Percentiles rank a stretch among this genome's conserved stretches.
Evolutionary conservation across 2,888 invertebrate genomes (phyloP).

Genomic region (Polylopha cassiicola): DNA sequence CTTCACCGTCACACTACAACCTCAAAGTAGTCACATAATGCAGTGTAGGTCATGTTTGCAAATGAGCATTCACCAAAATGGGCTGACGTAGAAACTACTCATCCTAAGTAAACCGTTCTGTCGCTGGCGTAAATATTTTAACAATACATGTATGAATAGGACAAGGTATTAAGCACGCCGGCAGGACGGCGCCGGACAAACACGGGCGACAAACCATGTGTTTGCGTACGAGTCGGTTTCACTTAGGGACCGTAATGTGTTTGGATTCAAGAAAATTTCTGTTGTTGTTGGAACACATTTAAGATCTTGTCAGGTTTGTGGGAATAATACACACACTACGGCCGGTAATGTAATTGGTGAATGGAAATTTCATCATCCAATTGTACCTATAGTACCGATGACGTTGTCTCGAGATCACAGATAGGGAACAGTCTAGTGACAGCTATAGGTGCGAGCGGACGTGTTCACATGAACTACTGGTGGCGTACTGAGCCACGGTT

Average conservation of each 20-base stretch:
- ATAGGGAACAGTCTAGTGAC: no score
- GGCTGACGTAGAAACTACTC: conserved; percentile 51
- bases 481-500: no score
- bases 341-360: no score
- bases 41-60: conserved; percentile 29
- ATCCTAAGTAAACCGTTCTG: conserved; percentile 51
- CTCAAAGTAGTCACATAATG: conserved; percentile 12
- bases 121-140: conserved; percentile 50
- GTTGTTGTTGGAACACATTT: no score
- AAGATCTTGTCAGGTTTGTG: no score
- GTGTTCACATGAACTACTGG: no score
- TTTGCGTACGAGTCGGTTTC: conserved; percentile 13
- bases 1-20: conserved; percentile 1
- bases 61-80: conserved; percentile 32
- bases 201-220: conserved; percentile 23
- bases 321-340: no score
- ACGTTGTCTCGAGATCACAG: no score
- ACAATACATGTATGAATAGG: conserved; percentile 32
- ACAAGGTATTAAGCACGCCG: conserved; percentile 23
- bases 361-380: no score
- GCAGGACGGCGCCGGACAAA: conserved; percentile 25
- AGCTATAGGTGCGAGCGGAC: no score
- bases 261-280: no score
- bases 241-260: conserved; percentile 9
- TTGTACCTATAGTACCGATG: no score